phyloP scores from a whole-genome alignment of 2,113 vertebrate species.

The Globicephala melas region DNA sequence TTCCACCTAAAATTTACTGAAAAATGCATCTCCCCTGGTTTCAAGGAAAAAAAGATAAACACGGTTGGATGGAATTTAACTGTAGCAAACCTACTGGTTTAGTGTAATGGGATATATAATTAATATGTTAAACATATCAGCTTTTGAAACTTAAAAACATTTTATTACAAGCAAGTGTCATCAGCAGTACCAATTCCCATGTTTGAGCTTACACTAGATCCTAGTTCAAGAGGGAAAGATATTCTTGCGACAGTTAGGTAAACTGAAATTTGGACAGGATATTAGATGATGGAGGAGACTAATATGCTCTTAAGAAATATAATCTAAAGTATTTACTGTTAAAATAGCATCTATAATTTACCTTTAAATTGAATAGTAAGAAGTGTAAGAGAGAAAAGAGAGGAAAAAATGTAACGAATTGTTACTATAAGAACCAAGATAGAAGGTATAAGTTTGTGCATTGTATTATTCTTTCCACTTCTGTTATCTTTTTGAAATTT shows the following conservation, averaged over 20 bases:
- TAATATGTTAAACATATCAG: background rate
- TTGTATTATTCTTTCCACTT: background rate
- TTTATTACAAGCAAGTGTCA: background rate
- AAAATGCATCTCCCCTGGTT: background rate
- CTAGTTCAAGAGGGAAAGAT: background rate
- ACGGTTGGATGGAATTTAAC: background rate
- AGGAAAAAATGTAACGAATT: background rate
- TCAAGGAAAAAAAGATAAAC: background rate
- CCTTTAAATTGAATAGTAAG: background rate
- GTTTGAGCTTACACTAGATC: background rate
- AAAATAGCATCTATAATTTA: background rate
- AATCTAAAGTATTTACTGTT: background rate
- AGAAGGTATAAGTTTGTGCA: background rate
- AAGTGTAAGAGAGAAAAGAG: background rate
- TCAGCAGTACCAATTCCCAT: background rate
- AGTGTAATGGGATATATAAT: background rate
- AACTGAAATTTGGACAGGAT: background rate
- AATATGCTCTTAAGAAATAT: background rate
- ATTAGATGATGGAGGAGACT: background rate
- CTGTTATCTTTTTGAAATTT: background rate
- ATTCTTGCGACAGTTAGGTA: background rate
- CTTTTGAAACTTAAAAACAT: background rate
- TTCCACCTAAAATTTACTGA: background rate
- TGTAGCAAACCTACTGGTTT: background rate
- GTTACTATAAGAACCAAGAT: background rate